Evolutionary conservation across 2,113 vertebrate species (phyloP).

Genomic region (Psephotus haematonotus): DNA sequence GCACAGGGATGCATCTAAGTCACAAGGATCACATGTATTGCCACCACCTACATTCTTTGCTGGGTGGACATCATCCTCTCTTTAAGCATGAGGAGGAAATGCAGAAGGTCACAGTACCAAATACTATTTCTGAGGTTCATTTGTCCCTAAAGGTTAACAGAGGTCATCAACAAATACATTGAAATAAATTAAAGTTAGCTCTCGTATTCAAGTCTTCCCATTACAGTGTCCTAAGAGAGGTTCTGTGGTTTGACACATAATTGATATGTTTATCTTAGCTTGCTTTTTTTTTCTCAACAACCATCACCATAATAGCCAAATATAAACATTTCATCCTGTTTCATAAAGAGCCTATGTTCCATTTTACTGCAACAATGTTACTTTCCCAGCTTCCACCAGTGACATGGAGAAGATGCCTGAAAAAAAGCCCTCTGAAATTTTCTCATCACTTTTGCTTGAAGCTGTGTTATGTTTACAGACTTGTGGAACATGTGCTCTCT

Average conservation of each 20-base stretch:
- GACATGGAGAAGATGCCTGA: not conserved
- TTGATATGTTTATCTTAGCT: conserved; percentile 42
- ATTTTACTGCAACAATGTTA: not conserved
- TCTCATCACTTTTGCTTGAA: not conserved
- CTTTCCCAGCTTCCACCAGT: conserved; percentile 25
- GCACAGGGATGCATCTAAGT: not conserved
- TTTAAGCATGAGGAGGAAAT: not conserved
- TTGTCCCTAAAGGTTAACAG: conserved; percentile 27
- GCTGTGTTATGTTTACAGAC: conserved; percentile 23
- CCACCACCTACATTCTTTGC: not conserved
- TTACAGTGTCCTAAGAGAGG: conserved; percentile 17
- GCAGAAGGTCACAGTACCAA: not conserved
- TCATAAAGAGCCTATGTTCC: not conserved
- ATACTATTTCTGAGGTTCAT: not conserved
- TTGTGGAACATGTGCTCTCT: conserved; percentile 20
- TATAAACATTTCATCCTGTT: conserved; percentile 35
- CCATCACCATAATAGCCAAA: not conserved
- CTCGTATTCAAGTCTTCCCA: not conserved
- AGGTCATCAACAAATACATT: not conserved
- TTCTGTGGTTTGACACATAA: conserved; percentile 59
- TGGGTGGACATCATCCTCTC: not conserved
- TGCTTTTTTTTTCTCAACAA: not conserved
- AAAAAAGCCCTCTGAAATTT: not conserved
- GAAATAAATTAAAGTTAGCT: not conserved
- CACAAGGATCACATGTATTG: not conserved